Conservation (phyloP, 2,113 vertebrate genomes). For the Petrocephalus microphthalmus region DNA sequence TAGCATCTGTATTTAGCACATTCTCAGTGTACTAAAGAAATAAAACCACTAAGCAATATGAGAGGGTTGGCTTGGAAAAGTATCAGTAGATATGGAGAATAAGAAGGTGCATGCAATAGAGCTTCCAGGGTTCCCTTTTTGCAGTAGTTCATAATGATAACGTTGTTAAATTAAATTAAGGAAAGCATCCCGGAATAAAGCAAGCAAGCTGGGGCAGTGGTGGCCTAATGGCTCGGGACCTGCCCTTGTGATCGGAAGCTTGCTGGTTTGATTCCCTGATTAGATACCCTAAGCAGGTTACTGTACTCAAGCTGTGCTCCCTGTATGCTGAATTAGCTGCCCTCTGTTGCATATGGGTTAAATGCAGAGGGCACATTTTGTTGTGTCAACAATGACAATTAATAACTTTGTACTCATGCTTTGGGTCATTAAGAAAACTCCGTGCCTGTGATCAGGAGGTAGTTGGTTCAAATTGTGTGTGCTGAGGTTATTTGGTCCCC, state of each 20-base stretch:
- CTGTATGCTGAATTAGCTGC: no score
- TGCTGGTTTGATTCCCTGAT: no score
- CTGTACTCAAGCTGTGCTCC: no score
- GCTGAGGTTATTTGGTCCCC: not conserved
- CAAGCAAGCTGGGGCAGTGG: not conserved
- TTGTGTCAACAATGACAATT: no score
- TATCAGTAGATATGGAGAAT: not conserved
- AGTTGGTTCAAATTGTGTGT: not conserved
- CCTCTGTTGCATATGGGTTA: no score
- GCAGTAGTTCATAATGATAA: not conserved
- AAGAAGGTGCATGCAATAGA: not conserved
- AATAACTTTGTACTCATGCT: not conserved
- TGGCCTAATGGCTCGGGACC: no score
- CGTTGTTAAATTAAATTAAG: not conserved
- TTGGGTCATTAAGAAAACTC: not conserved
- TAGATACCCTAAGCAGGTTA: no score
- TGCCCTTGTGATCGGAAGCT: no score
- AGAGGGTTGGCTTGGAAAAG: not conserved
- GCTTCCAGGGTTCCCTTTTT: not conserved
- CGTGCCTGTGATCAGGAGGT: not conserved
- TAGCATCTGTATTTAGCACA: not conserved
- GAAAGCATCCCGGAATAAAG: not conserved
- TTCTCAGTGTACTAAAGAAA: not conserved
- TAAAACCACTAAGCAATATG: not conserved
- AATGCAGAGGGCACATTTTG: no score